These are phyloP conservation scores for Chouioia cunea DNA, from an alignment of 2,888 invertebrate species.

Conservation along the genomic window DNA sequence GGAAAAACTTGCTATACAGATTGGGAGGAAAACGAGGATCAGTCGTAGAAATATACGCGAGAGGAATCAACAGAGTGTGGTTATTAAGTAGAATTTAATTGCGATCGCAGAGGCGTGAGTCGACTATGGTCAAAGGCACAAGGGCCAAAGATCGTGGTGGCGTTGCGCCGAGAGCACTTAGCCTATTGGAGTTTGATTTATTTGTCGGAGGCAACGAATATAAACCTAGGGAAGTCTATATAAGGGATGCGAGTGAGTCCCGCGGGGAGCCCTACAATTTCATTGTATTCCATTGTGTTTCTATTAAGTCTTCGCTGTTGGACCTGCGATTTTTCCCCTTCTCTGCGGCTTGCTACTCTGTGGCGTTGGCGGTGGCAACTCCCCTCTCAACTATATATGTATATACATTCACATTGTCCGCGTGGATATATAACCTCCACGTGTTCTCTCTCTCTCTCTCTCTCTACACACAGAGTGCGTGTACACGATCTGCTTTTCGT, in stretches of 20 bases:
- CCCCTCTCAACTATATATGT: too few relatives aligned
- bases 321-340: constrained; percentile 28
- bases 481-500: constrained; percentile 11
- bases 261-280: constrained; percentile 61
- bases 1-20: too few relatives aligned
- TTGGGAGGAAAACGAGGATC: constrained; percentile 31
- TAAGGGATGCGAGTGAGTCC: constrained; percentile 58
- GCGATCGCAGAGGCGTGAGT: constrained; percentile 25
- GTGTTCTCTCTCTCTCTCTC: not conserved
- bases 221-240: too few relatives aligned
- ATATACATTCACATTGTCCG: too few relatives aligned
- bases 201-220: constrained; percentile 60
- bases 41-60: constrained; percentile 46
- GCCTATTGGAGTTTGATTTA: constrained; percentile 69
- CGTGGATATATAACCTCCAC: too few relatives aligned
- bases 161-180: constrained; percentile 62
- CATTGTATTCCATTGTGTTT: constrained; percentile 64
- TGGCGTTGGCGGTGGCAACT: not conserved
- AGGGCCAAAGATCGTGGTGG: not conserved
- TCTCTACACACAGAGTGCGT: too few relatives aligned
- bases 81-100: constrained; percentile 67
- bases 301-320: constrained; percentile 55
- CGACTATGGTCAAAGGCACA: too few relatives aligned
- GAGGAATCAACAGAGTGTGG: constrained; percentile 59
- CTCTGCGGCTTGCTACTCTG: not conserved